Evolutionary conservation across 2,888 invertebrate genomes (phyloP).

Genomic region (Caenorhabditis sp.): DNA sequence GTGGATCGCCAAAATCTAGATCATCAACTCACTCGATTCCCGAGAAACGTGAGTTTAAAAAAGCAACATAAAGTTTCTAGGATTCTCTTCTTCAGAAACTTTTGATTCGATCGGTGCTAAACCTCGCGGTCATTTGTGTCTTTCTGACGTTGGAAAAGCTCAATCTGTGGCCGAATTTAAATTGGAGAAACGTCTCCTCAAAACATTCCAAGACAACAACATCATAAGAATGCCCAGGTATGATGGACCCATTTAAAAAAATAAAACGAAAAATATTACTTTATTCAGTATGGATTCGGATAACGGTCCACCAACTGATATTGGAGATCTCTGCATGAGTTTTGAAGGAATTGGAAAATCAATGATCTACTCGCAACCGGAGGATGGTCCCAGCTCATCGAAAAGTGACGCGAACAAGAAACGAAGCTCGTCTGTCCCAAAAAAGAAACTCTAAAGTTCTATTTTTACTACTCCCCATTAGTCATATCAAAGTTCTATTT

Average conservation of each 20-base stretch:
- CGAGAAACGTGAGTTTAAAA: slow-evolving; percentile 28
- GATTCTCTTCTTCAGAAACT: slow-evolving; percentile 16
- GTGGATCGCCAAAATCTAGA: slow-evolving; percentile 29
- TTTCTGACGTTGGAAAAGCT: slow-evolving; percentile 47
- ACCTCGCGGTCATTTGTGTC: slow-evolving; percentile 25
- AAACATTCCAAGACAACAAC: slow-evolving; percentile 51
- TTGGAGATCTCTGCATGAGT: slow-evolving; percentile 31
- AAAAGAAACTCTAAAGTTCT: neutral
- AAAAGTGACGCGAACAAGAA: neutral
- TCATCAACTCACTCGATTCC: slow-evolving; percentile 37
- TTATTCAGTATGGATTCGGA: slow-evolving; percentile 48
- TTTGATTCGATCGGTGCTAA: slow-evolving; percentile 46
- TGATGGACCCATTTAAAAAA: neutral
- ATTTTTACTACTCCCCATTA: neutral
- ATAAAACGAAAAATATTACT: neutral
- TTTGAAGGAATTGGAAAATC: slow-evolving; percentile 38
- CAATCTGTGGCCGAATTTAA: slow-evolving; percentile 48
- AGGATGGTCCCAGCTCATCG: neutral
- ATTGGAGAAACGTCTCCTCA: slow-evolving; percentile 44
- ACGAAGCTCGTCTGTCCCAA: neutral
- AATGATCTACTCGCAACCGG: slow-evolving; percentile 23
- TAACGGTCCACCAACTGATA: slow-evolving; percentile 22
- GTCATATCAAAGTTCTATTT: neutral
- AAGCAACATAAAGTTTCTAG: neutral
- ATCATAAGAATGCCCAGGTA: slow-evolving; percentile 51